Base-by-base conservation (phyloP, 2,888 invertebrate genomes). In the Ecliptopera silaceata region DNA sequence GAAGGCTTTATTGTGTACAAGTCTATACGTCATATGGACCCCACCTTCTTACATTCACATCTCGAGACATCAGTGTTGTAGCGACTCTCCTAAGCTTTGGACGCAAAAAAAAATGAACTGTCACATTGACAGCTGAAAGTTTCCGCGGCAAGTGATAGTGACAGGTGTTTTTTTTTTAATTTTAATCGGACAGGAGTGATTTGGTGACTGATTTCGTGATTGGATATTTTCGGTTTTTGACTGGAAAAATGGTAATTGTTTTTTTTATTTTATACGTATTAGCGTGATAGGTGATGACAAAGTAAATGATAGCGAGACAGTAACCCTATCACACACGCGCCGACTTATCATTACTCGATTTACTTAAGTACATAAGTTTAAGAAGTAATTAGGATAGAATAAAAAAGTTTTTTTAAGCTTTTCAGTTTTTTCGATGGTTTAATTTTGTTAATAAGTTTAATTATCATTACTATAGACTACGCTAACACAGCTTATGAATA, bases 41-140 rank as follows among this genome's bases (percentile, higher is more conserved):
- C 81, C 73, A 79, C 82, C 82, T 84, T 84, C 83, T 80, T 81
- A 56, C 54, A 62, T 62, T 64, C 67, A 68, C 69, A 75, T 75
- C 71, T 74, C 59, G n/a, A 1, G 20, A 12, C 41, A 20, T 32
- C 53, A 58, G 58, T 58, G 20, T 20, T 1, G 4, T 15, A 8
- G 13, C 39, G 20, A 4, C 17, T 15, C 34, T 44, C 53, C 10
- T 6, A 48, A 63, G 64, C 64, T 61, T 56, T 60, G 66, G 63
- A 68, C 78, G 78, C 64, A 45, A 51, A 45, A 58, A 68, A 69
- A 70, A 71, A 75, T 75, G 75, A 67, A 67, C 69, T 64, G 66
- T 61, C 57, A 61, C 39, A 45, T 55, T 60, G 66, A 68, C 59
- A 66, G 64, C 59, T 66, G 56, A 63, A 51, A 36, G 15, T 55